Percentiles rank a stretch among this genome's conserved stretches.
Evolutionary conservation across 2,888 invertebrate genomes (phyloP).

Genomic region (Lithophane socia): DNA sequence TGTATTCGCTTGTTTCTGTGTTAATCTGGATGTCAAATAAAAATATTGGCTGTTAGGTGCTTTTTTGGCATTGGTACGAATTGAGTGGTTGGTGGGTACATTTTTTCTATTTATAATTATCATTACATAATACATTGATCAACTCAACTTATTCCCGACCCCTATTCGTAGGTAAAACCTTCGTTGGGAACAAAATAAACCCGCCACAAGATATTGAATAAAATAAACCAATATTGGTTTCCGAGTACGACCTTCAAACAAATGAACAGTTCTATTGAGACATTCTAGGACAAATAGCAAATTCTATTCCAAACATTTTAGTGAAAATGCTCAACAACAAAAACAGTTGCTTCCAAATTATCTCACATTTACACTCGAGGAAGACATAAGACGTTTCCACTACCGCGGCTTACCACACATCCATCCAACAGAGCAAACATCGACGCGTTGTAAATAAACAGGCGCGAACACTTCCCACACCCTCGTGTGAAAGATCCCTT

Average conservation of each 20-base stretch:
- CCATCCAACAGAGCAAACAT: conserved; percentile 52
- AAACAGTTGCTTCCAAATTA: conserved; percentile 53
- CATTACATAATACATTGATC: background rate
- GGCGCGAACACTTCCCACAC: conserved; percentile 28
- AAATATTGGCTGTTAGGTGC: conserved; percentile 34
- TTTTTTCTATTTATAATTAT: background rate
- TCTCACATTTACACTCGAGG: conserved; percentile 41
- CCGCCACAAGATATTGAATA: background rate
- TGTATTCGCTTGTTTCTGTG: conserved; percentile 54
- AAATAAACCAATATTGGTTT: background rate
- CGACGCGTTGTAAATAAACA: conserved; percentile 53
- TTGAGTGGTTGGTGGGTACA: background rate
- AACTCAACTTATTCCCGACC: background rate
- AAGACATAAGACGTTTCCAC: conserved; percentile 43
- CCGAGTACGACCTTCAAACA: conserved; percentile 13
- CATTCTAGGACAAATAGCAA: conserved; percentile 9
- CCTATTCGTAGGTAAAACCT: accelerated
- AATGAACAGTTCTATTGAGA: conserved; percentile 30
- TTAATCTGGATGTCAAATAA: conserved; percentile 52
- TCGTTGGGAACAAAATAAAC: background rate
- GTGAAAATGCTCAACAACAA: conserved; percentile 31
- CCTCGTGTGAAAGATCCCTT: conserved; percentile 58
- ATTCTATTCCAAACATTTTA: conserved; percentile 19
- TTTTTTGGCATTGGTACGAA: conserved; percentile 36
- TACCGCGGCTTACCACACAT: conserved; percentile 48